These are phyloP conservation scores for Echinops telfairi DNA, from an alignment of 2,113 vertebrate species.

Conservation along the genomic window DNA sequence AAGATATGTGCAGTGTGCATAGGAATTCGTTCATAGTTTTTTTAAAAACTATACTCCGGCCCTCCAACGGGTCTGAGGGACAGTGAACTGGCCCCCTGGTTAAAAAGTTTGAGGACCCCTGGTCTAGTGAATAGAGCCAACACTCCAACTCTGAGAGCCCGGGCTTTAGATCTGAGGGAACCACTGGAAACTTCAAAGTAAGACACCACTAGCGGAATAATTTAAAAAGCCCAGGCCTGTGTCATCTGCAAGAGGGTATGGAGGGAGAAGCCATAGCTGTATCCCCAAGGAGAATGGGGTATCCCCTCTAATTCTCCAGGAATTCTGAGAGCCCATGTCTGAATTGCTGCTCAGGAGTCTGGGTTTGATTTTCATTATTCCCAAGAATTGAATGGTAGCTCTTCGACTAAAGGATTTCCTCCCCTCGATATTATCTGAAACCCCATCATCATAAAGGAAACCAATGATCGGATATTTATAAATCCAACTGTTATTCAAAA, in stretches of 20 bases:
- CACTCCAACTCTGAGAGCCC: neutral
- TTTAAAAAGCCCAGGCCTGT: neutral
- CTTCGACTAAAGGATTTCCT: neutral
- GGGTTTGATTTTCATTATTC: neutral
- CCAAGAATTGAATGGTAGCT: neutral
- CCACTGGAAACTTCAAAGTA: neutral
- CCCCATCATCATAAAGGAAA: neutral
- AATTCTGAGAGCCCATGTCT: constrained; percentile 10
- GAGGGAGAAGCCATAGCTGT: neutral
- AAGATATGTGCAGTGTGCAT: too few relatives aligned
- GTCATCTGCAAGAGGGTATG: neutral
- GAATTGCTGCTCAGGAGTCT: neutral
- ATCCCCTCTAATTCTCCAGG: too few relatives aligned
- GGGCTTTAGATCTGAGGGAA: too few relatives aligned
- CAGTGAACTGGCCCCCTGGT: too few relatives aligned
- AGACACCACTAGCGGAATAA: neutral
- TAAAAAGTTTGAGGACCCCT: too few relatives aligned
- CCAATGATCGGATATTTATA: neutral
- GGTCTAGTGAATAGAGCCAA: neutral
- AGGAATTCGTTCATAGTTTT: too few relatives aligned
- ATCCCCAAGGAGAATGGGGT: neutral
- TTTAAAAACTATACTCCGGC: too few relatives aligned
- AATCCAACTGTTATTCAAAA: neutral
- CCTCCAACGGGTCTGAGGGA: too few relatives aligned
- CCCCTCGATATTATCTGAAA: neutral